Conservation (phyloP, 2,888 invertebrate species). For the Amaurobius ferox region DNA sequence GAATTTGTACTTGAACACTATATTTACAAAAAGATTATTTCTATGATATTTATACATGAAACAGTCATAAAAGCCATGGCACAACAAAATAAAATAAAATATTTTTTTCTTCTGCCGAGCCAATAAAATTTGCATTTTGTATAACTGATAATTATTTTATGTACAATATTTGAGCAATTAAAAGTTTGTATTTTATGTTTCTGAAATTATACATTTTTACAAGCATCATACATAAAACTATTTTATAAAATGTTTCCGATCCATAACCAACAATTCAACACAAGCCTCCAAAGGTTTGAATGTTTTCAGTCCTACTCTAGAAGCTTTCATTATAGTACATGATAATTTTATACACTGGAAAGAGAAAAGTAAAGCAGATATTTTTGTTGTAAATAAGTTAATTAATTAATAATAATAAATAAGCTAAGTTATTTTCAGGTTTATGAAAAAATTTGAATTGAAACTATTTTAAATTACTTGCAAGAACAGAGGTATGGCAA, state of each 20-base stretch:
- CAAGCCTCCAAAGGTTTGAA: background rate
- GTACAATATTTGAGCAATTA: background rate
- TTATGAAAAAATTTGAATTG: no score
- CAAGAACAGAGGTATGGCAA: no score
- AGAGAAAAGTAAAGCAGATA: no score
- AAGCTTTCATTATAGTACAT: no score
- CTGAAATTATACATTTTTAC: background rate
- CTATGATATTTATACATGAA: background rate
- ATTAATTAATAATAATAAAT: no score
- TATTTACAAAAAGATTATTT: background rate
- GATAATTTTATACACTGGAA: no score
- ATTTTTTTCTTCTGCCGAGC: background rate
- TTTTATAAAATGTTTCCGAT: background rate
- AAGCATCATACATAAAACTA: background rate
- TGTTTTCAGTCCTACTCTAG: no score
- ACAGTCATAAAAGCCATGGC: background rate
- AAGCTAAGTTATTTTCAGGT: no score
- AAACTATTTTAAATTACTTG: no score
- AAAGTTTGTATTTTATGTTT: background rate
- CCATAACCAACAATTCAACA: background rate
- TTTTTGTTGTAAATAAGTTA: no score
- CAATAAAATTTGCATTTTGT: background rate
- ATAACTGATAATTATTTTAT: background rate
- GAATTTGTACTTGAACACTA: background rate
- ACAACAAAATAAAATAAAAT: background rate